phyloP scores from a whole-genome alignment of 2,888 invertebrate species.

The Altica lythri region DNA sequence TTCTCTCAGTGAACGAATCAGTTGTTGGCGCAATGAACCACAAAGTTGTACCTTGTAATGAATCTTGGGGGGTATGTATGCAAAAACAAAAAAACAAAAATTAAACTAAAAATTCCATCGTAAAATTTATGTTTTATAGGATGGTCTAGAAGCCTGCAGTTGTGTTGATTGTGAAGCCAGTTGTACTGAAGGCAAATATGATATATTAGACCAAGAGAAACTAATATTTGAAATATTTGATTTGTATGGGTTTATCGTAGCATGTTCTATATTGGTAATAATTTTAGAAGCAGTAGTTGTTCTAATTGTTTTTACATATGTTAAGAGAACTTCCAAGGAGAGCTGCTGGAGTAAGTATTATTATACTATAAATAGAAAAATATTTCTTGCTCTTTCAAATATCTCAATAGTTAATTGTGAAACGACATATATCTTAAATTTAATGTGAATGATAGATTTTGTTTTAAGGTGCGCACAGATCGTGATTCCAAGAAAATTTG shows the following conservation, averaged over 20 bases:
- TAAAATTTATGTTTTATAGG: constrained; percentile 45
- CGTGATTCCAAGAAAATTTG: too few species aligned
- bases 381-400: too few species aligned
- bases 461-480: too few species aligned
- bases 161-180: constrained; percentile 74
- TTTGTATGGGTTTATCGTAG: constrained; percentile 5
- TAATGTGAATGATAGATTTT: too few species aligned
- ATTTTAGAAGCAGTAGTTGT: constrained; percentile 5
- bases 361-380: not conserved
- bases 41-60: constrained; percentile 62
- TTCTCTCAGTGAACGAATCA: constrained; percentile 56
- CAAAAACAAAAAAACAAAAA: too few species aligned
- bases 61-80: constrained; percentile 65
- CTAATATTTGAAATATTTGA: constrained; percentile 16
- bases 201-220: constrained; percentile 46
- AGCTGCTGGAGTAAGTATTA: not conserved
- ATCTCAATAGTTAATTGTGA: too few species aligned
- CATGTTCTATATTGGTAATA: constrained; percentile 8
- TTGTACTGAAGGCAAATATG: constrained; percentile 64
- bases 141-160: constrained; percentile 68
- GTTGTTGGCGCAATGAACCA: constrained; percentile 58
- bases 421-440: too few species aligned
- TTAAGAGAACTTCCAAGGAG: not conserved
- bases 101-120: not conserved
- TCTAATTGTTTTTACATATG: constrained; percentile 2